Evolutionary conservation across 1,140 invertebrate genomes (phyloP).

Genomic region (Contarinia nasturtii): DNA sequence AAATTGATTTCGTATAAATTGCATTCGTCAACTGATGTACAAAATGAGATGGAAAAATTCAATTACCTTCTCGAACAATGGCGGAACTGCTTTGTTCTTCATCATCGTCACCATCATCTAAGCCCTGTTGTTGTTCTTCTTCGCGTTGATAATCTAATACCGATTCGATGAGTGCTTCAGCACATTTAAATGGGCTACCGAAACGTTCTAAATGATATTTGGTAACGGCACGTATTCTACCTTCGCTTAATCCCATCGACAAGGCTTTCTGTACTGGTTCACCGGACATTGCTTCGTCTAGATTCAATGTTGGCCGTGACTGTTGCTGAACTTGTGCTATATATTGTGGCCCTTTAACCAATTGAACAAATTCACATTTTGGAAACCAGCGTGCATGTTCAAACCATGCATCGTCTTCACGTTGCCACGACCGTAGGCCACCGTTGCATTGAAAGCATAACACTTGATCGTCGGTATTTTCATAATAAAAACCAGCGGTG

Average conservation of each 20-base stretch:
- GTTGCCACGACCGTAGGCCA: slow-evolving; percentile 68
- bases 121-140: slow-evolving; percentile 37
- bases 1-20: no score
- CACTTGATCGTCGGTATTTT: slow-evolving; percentile 42
- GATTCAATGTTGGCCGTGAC: slow-evolving; percentile 1
- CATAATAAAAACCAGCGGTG: slow-evolving; percentile 60
- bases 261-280: slow-evolving; percentile 37
- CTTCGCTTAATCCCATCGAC: slow-evolving; percentile 44
- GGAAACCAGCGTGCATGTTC: slow-evolving; percentile 85
- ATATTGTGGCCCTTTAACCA: slow-evolving; percentile 63
- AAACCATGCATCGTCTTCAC: slow-evolving; percentile 66
- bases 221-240: slow-evolving; percentile 42
- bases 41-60: no score
- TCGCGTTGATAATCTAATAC: slow-evolving; percentile 42
- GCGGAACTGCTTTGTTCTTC: slow-evolving; percentile 34
- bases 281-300: slow-evolving; percentile 26
- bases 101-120: slow-evolving; percentile 57
- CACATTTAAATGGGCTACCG: slow-evolving; percentile 32
- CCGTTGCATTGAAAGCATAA: slow-evolving; percentile 85
- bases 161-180: slow-evolving; percentile 47
- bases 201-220: slow-evolving; percentile 10
- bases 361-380: slow-evolving; percentile 52
- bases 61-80: slow-evolving; percentile 1
- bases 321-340: slow-evolving; percentile 27
- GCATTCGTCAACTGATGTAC: no score